Evolutionary conservation across 2,888 invertebrate genomes (phyloP), one percentile per base, ranked within the genome.

Genomic region (Archips xylosteana): DNA sequence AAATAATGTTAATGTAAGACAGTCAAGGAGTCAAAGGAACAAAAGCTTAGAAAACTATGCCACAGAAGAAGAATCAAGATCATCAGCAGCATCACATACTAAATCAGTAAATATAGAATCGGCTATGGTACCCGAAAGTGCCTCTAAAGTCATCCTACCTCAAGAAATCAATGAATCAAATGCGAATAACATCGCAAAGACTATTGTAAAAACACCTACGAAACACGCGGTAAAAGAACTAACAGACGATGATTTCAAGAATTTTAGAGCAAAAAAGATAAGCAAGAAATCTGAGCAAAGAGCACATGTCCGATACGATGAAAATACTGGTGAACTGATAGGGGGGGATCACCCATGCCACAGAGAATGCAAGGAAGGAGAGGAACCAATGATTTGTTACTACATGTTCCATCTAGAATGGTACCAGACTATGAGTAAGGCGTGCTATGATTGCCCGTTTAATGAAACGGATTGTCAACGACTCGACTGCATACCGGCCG

Each of bases 401-500:
- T 98, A 97, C 83, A 94, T 95, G 80, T 97, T 97, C 81, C 95
- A 94, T n/a, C 83, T 97, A 5, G 98, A 98, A 86, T 97, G 96
- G 95, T 98, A 98, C 88, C 96, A 97, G 79, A 97, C 97, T 0
- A 96, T 98, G 95, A 97, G 98, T 85, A 98, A 98, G 87, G 98
- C 98, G 0, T 98, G 98, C 82, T 97, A 95, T 83, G 92, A 96
- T 80, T 98, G 99, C 84, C 98, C 98, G 0, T 95, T 92, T 74
- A 97, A 97, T 84, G 79, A 90, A 0, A 95, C 96, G 0, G 98
- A 98, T 84, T 99, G 99, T 84, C 91, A 89, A 62, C 94, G 97
- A 67, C 95, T 96, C 0, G 97, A 98, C 85, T 99, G 99, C 85
- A 96, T 98, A 75, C 95, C 97, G 0, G 97, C 96, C 0, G 98